Percentiles rank a stretch among this genome's conserved stretches.
phyloP scores from a whole-genome alignment of 2,888 invertebrate genomes.

The Epinotia ramella region DNA sequence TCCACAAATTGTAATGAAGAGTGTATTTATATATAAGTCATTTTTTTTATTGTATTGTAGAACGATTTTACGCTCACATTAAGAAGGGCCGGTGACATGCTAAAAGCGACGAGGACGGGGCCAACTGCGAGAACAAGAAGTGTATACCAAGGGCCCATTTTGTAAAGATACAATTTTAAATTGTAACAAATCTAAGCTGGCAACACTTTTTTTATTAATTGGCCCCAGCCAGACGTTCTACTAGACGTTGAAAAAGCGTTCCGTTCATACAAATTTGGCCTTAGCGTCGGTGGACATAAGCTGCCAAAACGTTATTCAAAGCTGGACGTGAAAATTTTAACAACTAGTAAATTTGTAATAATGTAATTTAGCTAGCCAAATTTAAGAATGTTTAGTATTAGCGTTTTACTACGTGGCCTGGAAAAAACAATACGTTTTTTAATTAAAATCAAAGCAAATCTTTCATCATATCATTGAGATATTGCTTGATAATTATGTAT shows the following conservation, averaged over 20 bases:
- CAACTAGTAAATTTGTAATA: constrained; percentile 4
- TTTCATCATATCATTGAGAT: background rate
- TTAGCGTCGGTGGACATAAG: background rate
- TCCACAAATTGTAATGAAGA: constrained; percentile 2
- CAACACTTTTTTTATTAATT: background rate
- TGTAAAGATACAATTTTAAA: background rate
- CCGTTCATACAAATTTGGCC: background rate
- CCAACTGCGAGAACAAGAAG: background rate
- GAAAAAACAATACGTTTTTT: constrained; percentile 7
- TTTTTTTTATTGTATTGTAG: background rate
- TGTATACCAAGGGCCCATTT: background rate
- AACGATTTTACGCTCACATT: constrained; percentile 7
- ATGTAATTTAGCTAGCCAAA: constrained; percentile 72
- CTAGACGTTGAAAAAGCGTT: background rate
- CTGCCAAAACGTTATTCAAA: constrained; percentile 1
- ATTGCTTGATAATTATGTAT: constrained; percentile 2
- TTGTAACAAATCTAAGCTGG: background rate
- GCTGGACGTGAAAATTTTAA: background rate
- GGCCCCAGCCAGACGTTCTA: background rate
- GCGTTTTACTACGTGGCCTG: constrained; percentile 51
- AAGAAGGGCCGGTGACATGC: constrained; percentile 11
- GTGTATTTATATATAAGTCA: constrained; percentile 3
- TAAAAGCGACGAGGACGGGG: background rate
- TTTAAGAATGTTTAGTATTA: constrained; percentile 72
- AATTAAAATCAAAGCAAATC: background rate